Evolutionary conservation across 2,888 invertebrate species (phyloP), one percentile per base, ranked within the genome.

Genomic region (Mayetiola destructor): DNA sequence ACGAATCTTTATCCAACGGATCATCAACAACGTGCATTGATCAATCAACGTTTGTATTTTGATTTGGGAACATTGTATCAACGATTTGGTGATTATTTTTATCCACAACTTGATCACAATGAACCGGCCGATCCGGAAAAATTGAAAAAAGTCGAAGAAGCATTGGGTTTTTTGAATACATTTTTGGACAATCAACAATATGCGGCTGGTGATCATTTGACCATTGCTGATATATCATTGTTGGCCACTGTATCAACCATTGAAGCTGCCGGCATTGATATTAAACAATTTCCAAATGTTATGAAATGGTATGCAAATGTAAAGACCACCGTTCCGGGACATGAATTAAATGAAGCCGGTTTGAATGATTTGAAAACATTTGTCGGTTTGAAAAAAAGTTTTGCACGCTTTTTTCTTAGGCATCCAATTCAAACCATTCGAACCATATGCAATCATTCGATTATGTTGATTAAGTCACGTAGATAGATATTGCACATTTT

Each of bases 11-110:
- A 77, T 64, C 90, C 91, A 2, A 85, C 82, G 65, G 86, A 88
- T 63, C 80, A 87, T 8, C 80, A 83, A 66, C 80, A 81, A 62
- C 77, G 88, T 37, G 90, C 85, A 1, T 58, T 82, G 2, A 83
- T 92, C 54, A 87, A 91, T 70, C 84, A 87, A 66, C 77, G 84
- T 58, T 72, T 90, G 59, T 86, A 82, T 72, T 90, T 89, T 69
- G 89, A 90, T 65, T 77, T 84, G 66, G 85, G 85, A 23, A 84
- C 82, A 0, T 73, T 92, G 5, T 87, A 82, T 70, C 75, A 77
- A 60, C 76, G 81, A 64, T 82, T 87, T 63, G 74, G 75, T 3
- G 83, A 84, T 59, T 84, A 83, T 66, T 85, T 84, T 66, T 79
- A 80, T 65, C 80, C 82, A 27, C 77, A 81, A 66, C 62, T 81